phyloP scores from a whole-genome alignment of 2,113 vertebrate species.

The Cephalopterus ornatus region DNA sequence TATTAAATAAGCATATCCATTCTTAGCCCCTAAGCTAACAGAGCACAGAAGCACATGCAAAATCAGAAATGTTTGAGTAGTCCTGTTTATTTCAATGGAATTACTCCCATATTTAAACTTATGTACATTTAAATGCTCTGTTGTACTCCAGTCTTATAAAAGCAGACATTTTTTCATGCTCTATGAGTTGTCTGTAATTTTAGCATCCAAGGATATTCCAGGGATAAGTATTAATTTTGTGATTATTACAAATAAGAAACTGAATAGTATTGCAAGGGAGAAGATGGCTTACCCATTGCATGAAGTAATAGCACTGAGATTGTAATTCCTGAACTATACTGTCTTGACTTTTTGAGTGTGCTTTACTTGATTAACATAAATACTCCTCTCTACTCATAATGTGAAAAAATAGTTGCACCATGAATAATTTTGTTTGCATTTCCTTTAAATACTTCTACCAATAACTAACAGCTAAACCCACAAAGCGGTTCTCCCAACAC shows the following conservation, averaged over 20 bases:
- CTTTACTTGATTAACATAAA: not conserved
- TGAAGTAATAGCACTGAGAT: not conserved
- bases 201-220: not conserved
- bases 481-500: not conserved
- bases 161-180: not conserved
- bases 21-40: conserved; percentile 51
- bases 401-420: not conserved
- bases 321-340: not conserved
- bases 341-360: not conserved
- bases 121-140: not conserved
- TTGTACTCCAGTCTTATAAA: not conserved
- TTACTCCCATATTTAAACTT: not conserved
- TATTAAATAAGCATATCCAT: conserved; percentile 33
- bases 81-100: conserved; percentile 26
- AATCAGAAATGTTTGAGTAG: conserved; percentile 11
- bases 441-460: not conserved
- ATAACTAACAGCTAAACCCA: not conserved
- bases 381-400: not conserved
- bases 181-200: not conserved
- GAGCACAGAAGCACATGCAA: conserved; percentile 1
- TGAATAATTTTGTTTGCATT: not conserved
- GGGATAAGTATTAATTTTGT: not conserved
- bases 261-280: not conserved
- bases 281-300: not conserved
- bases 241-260: not conserved